Evolutionary conservation across 1,140 invertebrate species (phyloP), one percentile per base, ranked within the genome.

Genomic region (Cotesia glomerata): DNA sequence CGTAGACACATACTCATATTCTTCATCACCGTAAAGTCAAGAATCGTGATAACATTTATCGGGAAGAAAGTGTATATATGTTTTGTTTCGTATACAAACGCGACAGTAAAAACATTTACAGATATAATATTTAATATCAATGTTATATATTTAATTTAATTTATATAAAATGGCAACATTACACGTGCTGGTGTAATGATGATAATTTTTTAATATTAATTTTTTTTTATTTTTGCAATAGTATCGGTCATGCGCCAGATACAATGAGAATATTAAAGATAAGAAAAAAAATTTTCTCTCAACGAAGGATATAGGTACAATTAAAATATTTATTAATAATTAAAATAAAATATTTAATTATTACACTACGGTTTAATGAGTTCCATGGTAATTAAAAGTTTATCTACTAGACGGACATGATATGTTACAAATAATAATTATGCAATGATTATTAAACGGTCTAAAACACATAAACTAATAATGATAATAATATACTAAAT

Each of bases 231-330:
- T 58, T 58, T 58, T 58, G 56, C 56, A 58, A 26, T 58, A 58
- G 8, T 58, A 58, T 58, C 56, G 56, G 56, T 58, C 16, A 58
- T 58, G 56, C 26, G 56, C 56, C 56, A 58, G 56, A 58, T 58
- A 58, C 56, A 18, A 58, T 18, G 14, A 58, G 16, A 58, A 9
- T 58, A 58, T 58, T 18, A 58, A 58, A 58, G 56, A 58, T 58
- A 58, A 58, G 56, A 26, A 16, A 26, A 58, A 26, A 9, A 8
- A 58, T 58, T 45, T 45, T 11, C 11, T 7, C 39, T 45, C 7
- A 7, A 54, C 4, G 11, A 54, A 54, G 13, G 13, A 54, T 14
- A 13, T 54, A 54, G n/a, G 13, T 14, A 54, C 13, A 1, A 54
- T 54, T n/a, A 54, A 14, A 54, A 54, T 54, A 13, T 54, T 14